Percentiles rank a stretch among this genome's conserved stretches.
Evolutionary conservation across 2,797 vertebrate species (phyloP).

Genomic region (Fratercula arctica): DNA sequence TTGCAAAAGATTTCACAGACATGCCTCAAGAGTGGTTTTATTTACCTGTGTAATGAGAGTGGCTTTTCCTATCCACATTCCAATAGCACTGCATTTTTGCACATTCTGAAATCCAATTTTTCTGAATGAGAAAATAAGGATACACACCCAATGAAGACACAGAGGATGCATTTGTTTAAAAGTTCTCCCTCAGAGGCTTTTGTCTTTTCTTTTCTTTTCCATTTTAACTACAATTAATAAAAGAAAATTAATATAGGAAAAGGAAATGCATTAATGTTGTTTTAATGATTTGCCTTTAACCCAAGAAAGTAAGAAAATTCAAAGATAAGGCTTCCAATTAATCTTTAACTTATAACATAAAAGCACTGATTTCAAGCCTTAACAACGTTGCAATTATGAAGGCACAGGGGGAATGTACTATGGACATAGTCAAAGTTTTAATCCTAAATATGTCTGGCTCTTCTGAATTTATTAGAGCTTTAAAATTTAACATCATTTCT

Average conservation of each 20-base stretch:
- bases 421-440: slow-evolving; percentile 51
- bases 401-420: background rate
- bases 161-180: background rate
- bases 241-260: slow-evolving; percentile 5
- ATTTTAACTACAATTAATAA: background rate
- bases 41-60: background rate
- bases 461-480: slow-evolving; percentile 41
- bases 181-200: background rate
- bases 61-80: background rate
- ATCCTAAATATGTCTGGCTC: slow-evolving; percentile 31
- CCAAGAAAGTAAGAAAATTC: slow-evolving; percentile 44
- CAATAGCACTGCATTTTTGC: background rate
- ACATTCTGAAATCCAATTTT: background rate
- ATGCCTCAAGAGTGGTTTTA: background rate
- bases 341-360: slow-evolving; percentile 66
- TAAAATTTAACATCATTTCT: slow-evolving; percentile 34
- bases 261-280: background rate
- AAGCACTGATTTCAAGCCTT: slow-evolving; percentile 46
- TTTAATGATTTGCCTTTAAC: slow-evolving; percentile 61
- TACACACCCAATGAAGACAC: background rate
- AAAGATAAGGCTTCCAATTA: slow-evolving; percentile 63
- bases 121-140: background rate
- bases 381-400: slow-evolving; percentile 42
- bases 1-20: background rate
- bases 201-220: background rate